Conservation (phyloP, 23 tunicate genomes). For the Styela clava region DNA sequence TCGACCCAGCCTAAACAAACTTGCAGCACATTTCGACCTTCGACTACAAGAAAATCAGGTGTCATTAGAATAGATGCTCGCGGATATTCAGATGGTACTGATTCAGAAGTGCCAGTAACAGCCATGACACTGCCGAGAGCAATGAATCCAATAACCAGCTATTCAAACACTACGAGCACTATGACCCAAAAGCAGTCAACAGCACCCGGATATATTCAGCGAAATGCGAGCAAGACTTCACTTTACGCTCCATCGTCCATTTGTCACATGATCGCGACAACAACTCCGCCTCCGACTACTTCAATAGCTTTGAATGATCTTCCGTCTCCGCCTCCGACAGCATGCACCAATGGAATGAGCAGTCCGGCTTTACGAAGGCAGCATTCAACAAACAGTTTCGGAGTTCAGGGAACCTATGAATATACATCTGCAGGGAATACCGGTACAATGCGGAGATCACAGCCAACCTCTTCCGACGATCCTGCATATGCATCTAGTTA, state of each 20-base stretch:
- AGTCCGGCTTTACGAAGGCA: constrained; percentile 3
- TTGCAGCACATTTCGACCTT: constrained; percentile 16
- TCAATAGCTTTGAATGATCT: background rate
- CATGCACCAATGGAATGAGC: background rate
- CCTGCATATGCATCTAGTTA: background rate
- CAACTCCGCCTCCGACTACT: background rate
- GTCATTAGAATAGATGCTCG: constrained; percentile 49
- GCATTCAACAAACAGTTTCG: background rate
- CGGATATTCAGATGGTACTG: constrained; percentile 13
- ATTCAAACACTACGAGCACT: background rate
- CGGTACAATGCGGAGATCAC: background rate
- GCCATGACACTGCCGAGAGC: background rate
- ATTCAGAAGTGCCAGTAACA: background rate
- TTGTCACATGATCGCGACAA: constrained; percentile 2
- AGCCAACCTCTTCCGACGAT: background rate
- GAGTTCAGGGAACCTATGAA: constrained; percentile 4
- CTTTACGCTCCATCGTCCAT: constrained; percentile 14
- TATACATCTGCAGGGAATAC: background rate
- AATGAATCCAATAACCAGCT: constrained; percentile 10
- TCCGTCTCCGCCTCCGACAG: constrained; percentile 2
- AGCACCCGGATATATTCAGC: background rate
- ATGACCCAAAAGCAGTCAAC: background rate
- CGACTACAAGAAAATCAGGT: constrained; percentile 12
- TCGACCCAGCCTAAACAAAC: constrained; percentile 14
- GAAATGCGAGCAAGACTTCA: constrained; percentile 24